Evolutionary conservation across 2,888 invertebrate genomes (phyloP), one percentile per base, ranked within the genome.

Genomic region (Operophtera brumata): DNA sequence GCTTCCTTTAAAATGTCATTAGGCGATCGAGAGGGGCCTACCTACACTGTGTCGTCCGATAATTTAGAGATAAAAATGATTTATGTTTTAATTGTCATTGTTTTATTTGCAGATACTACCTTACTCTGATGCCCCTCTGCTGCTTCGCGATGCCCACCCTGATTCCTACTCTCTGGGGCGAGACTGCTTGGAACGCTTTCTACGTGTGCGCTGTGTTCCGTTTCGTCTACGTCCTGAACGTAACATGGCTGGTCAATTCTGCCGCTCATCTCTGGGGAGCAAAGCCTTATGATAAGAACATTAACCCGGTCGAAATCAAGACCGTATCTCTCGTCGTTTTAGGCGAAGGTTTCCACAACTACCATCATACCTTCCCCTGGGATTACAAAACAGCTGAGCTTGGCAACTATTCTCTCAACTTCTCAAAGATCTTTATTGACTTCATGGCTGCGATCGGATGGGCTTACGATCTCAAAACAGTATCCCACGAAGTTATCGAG

Each of bases 161-260:
- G 3, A 82, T 95, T 1, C 96, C 97, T 0, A 93, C 94, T 60
- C 85, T 92, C 28, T 97, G 97, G 96, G 93, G 92, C 9, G 97
- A 97, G 78, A 88, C 91, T 0, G 82, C 91, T 55, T 76, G 86
- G 69, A 93, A 93, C 70, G 91, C 93, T 0, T 94, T 91, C 86
- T 93, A 92, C 77, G 92, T 94, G n/a, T 92, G 91, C 63, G 92
- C 93, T 13, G 91, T 94, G 69, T 92, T 96, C 78, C 93, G 97
- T 47, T 97, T 96, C 86, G 92, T 93, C 30, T 92, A 94, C 71
- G 93, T 94, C 0, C 90, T 97, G 49, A 95, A 97, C 80, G 93
- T 93, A 51, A 97, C 97, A 3, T 97, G 97, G 97, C 87, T 96
- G 54, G 96, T 97, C 35, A 97, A 97, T 88, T 96, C 96, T 59